Base-by-base conservation (phyloP, 64 coral and sea anemone genomes). In the Porites australiensis region DNA sequence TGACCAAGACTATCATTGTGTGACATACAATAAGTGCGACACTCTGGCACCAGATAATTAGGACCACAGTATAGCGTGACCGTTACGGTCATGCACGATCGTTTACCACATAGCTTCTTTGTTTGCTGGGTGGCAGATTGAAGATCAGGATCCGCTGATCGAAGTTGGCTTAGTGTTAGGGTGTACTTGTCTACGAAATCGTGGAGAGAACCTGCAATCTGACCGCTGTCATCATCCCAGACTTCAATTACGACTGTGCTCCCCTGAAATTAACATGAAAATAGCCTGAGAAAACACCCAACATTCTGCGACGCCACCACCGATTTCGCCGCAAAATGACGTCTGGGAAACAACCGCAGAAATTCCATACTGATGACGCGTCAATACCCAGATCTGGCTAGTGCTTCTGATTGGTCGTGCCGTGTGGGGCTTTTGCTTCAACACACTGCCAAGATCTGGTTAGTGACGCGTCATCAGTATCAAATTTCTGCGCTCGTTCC, bases 1-100 rank as follows among this genome's bases (percentile, higher is more conserved):
- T 96, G 94, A 27, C 94, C 94, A 44, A 72, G 71, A 18, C 55
- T 45, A 20, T 94, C 90, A 37, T 98, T 90, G 89, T 89, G 93
- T 80, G 96, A 52, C 67, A 90, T 46, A 57, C 96, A 98, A 44
- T 86, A 74, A 1, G 74, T 69, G 21, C 48, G 71, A 86, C 96
- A 98, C 77, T 95, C 86, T 67, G 96, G 96, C 43, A 95, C 59
- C 44, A 98, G 54, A 58, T 72, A 98, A 55, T 79, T 86, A 21
- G 91, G 70, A 22, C 92, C 96, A 71, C 96, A 98, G 73, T 95
- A 94, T 53, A 98, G 70, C 22, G 58, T 84, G 21, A 95, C 73
- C 14, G 58, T 61, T 9, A 98, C 80, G 19, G 88, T 86, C 60
- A 91, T 88, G 11, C 93, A 98, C 2, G 94, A 96, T n/a, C 82